phyloP scores from a whole-genome alignment of 2,888 invertebrate genomes.

The Gortyna flavago region DNA sequence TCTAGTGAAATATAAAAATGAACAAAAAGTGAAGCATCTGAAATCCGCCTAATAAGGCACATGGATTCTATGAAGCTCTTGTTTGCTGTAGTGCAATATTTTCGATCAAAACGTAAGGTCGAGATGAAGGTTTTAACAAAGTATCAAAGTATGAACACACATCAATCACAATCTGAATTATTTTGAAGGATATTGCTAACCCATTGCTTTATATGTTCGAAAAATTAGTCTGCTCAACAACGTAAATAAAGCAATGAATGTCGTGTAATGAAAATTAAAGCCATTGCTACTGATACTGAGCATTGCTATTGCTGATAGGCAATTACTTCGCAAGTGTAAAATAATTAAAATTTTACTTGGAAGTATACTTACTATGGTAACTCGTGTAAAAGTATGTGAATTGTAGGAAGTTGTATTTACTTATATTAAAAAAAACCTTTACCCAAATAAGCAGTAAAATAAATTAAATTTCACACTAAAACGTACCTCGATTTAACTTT shows the following conservation, averaged over 20 bases:
- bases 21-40: neutral
- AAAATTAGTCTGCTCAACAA: neutral
- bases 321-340: neutral
- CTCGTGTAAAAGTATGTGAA: neutral
- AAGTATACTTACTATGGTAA: too few species aligned
- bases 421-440: neutral
- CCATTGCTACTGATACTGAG: neutral
- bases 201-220: neutral
- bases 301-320: neutral
- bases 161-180: neutral
- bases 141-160: neutral
- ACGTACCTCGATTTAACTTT: slow-evolving; percentile 37
- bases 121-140: neutral
- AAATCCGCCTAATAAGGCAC: neutral
- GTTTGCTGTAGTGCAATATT: neutral
- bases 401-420: neutral
- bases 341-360: neutral
- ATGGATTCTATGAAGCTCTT: too few species aligned
- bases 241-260: neutral
- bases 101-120: too few species aligned
- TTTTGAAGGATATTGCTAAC: neutral
- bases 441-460: slow-evolving; percentile 4
- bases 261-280: neutral
- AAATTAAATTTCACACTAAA: slow-evolving; percentile 22
- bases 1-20: neutral